Evolutionary conservation across 2,113 vertebrate species (phyloP).

Genomic region (Corythaixoides concolor): DNA sequence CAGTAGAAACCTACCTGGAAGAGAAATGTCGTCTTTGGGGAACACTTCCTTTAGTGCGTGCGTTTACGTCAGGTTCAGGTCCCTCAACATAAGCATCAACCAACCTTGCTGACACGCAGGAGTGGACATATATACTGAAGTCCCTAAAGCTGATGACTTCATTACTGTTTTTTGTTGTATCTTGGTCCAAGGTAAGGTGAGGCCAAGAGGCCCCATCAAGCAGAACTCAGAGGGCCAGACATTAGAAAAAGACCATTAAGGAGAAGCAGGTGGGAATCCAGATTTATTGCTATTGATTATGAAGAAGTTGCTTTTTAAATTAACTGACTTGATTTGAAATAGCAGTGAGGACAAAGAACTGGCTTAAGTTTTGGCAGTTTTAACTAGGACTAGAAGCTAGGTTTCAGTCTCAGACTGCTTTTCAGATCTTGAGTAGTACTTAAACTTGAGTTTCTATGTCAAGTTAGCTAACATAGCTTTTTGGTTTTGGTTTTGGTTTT

Average conservation of each 20-base stretch:
- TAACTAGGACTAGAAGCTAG: not conserved
- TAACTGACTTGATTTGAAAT: not conserved
- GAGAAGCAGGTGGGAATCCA: not conserved
- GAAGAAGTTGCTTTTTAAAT: not conserved
- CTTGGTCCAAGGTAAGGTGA: not conserved
- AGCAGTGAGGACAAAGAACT: not conserved
- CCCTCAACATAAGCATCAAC: not conserved
- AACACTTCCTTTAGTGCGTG: not conserved
- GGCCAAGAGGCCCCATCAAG: not conserved
- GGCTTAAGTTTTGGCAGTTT: not conserved
- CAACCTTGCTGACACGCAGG: not conserved
- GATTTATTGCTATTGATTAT: not conserved
- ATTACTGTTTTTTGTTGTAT: not conserved
- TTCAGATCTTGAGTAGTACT: not conserved
- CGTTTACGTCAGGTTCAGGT: not conserved
- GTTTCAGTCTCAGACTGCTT: not conserved
- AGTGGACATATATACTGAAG: not conserved
- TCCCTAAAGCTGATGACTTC: not conserved
- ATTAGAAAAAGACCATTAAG: not conserved
- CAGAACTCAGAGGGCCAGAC: not conserved
- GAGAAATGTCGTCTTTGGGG: not conserved
- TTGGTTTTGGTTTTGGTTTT: not conserved
- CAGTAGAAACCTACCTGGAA: not conserved
- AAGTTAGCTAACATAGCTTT: not conserved
- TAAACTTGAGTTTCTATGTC: not conserved